Conservation (phyloP, 92 coral and sea anemone species). For the Porites divaricata region DNA sequence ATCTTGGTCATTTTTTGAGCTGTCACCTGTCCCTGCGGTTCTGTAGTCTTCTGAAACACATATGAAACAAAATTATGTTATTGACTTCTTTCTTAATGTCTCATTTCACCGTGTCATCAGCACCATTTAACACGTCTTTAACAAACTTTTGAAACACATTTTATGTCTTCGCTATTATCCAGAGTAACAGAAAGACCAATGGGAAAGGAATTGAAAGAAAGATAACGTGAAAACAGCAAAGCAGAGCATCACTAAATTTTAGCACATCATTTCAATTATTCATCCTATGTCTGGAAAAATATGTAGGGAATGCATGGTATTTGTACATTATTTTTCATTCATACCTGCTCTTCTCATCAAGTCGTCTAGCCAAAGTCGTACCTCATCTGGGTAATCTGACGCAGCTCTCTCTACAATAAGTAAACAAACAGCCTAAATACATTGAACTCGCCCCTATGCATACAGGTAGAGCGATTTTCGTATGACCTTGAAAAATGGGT, state of each 20-base stretch:
- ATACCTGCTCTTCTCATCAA: slow-evolving; percentile 8
- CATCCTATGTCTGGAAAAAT: neutral
- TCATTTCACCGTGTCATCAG: no score
- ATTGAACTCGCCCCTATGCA: no score
- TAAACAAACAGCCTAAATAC: no score
- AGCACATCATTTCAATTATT: neutral
- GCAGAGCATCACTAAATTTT: neutral
- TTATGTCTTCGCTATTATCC: no score
- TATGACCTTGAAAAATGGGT: no score
- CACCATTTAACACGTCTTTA: neutral
- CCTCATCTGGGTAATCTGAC: neutral
- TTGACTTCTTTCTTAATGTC: no score
- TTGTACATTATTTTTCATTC: neutral
- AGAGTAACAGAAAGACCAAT: no score
- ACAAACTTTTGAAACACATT: neutral
- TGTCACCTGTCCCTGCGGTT: neutral
- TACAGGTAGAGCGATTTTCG: no score
- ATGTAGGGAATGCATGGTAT: no score
- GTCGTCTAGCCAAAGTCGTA: slow-evolving; percentile 10
- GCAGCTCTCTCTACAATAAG: neutral
- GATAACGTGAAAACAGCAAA: neutral
- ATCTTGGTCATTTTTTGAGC: neutral
- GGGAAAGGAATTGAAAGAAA: neutral
- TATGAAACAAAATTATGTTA: no score
- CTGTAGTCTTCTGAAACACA: neutral